Evolutionary conservation across 2,797 vertebrate genomes (phyloP).

Genomic region (Diglossa cyanea): DNA sequence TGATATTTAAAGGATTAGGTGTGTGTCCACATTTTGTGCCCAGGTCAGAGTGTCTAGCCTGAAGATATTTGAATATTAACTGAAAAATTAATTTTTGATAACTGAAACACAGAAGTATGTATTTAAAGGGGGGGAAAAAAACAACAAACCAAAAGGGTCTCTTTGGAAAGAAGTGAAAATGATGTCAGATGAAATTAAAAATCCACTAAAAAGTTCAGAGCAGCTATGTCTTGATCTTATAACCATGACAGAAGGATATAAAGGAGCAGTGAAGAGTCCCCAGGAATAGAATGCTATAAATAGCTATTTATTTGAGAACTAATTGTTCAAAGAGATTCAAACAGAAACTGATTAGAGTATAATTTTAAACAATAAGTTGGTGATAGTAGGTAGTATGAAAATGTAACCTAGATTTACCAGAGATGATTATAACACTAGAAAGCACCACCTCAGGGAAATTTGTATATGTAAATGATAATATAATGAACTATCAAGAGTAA

Average conservation of each 20-base stretch:
- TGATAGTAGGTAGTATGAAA: background rate
- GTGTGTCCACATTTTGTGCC: background rate
- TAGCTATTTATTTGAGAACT: background rate
- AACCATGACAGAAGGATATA: background rate
- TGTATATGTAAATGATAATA: background rate
- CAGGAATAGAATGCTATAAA: background rate
- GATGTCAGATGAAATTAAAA: background rate
- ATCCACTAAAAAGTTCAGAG: background rate
- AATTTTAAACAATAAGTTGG: background rate
- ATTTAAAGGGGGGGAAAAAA: background rate
- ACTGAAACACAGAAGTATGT: background rate
- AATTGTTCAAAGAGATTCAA: background rate
- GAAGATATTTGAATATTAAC: background rate
- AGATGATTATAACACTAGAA: background rate
- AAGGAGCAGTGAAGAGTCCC: background rate
- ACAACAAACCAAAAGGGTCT: background rate
- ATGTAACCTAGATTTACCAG: background rate
- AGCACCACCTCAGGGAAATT: background rate
- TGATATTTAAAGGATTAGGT: background rate
- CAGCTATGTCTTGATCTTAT: background rate
- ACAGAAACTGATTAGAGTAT: background rate
- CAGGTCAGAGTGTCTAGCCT: background rate
- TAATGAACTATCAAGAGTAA: background rate
- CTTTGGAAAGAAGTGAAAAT: background rate
- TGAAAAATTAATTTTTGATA: background rate